Conservation (phyloP, 2,113 vertebrate species). For the Eidolon helvum region DNA sequence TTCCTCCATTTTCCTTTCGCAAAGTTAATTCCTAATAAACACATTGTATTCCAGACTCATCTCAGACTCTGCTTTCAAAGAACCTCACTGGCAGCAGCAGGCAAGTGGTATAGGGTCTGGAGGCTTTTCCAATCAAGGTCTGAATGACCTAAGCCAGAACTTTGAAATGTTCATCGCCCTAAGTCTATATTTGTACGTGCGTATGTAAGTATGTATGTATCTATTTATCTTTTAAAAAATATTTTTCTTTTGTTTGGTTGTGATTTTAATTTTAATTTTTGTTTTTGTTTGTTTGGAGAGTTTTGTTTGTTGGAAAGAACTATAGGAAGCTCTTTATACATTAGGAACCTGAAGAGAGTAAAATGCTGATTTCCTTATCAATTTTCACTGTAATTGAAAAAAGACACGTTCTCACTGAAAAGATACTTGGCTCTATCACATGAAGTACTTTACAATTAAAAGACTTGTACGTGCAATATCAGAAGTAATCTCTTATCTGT, state of each 20-base stretch:
- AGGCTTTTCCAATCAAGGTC: not conserved
- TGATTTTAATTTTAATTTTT: not conserved
- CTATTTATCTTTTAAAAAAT: not conserved
- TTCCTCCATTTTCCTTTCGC: not conserved
- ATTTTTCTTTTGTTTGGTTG: constrained; percentile 28
- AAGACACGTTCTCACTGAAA: not conserved
- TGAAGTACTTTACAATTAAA: constrained; percentile 21
- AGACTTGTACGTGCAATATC: not conserved
- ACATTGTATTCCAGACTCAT: not conserved
- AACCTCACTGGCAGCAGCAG: not conserved
- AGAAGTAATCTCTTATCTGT: not conserved
- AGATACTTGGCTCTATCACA: not conserved
- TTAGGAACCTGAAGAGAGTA: constrained; percentile 19
- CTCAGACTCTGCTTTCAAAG: not conserved
- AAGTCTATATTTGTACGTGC: not conserved
- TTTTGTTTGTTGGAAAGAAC: not conserved
- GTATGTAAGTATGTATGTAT: not conserved
- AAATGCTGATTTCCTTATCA: not conserved
- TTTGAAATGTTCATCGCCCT: not conserved
- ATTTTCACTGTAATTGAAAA: not conserved
- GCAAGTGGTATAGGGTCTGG: not conserved
- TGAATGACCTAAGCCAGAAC: not conserved
- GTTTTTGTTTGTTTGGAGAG: not conserved
- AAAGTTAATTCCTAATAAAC: not conserved
- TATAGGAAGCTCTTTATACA: not conserved